Evolutionary conservation across 1,140 invertebrate species (phyloP).

Genomic region (Brachionus sp.): DNA sequence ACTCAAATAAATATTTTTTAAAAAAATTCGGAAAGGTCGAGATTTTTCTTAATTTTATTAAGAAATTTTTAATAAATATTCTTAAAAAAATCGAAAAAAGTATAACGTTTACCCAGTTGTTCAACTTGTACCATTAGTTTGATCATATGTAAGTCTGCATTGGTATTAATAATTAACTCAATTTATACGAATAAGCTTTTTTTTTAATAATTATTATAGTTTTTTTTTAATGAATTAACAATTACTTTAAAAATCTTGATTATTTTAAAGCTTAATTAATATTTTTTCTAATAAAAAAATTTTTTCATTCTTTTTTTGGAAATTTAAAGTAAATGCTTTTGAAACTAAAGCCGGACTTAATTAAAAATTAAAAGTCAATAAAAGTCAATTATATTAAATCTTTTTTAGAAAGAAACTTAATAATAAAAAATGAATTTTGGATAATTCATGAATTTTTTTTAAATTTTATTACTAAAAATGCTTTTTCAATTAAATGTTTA

Average conservation of each 20-base stretch:
- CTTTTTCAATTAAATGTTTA: background rate
- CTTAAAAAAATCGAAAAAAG: no score
- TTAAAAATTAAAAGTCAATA: background rate
- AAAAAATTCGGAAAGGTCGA: no score
- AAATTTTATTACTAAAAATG: background rate
- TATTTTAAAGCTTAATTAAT: background rate
- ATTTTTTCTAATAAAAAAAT: background rate
- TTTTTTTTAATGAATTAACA: no score
- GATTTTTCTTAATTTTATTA: no score
- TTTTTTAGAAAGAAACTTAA: background rate
- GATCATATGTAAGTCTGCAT: no score
- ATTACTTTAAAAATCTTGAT: background rate
- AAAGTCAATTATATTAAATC: background rate
- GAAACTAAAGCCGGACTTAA: background rate
- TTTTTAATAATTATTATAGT: no score
- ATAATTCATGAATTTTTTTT: background rate
- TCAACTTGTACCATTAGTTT: no score
- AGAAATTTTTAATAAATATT: no score
- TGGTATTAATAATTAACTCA: no score
- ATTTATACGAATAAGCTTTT: no score
- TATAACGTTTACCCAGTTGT: no score
- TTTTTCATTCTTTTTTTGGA: background rate
- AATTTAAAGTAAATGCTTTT: background rate
- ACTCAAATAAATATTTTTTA: no score
- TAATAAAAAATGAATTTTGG: background rate